These are phyloP conservation scores for Poeciliopsis infans DNA, from an alignment of 2,797 vertebrate species.

Conservation along the genomic window DNA sequence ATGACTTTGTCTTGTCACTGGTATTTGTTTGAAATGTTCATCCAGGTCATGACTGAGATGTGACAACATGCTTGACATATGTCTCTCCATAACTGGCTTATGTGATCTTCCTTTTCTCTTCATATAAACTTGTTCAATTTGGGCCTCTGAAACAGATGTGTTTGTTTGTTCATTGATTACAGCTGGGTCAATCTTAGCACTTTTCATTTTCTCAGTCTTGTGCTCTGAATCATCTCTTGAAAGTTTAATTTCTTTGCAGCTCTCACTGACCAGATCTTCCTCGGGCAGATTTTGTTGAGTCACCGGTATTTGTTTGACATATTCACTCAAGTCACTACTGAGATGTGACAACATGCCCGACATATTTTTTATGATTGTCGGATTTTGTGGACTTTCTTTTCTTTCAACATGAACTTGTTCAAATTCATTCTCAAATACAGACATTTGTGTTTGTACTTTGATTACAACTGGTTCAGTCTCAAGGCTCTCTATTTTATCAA, in stretches of 20 bases:
- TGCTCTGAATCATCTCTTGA: neutral
- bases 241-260: neutral
- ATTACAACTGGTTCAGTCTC: neutral
- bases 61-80: conserved; percentile 57
- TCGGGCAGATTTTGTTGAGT: neutral
- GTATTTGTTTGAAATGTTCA: conserved; percentile 30
- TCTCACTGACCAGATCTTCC: neutral
- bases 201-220: neutral
- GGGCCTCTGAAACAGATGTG: conserved; percentile 27
- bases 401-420: neutral
- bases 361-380: neutral
- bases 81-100: conserved; percentile 18
- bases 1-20: neutral
- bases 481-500: neutral
- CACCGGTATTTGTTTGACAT: neutral
- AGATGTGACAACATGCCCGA: conserved; percentile 2
- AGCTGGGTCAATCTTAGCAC: neutral
- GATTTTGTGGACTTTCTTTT: neutral
- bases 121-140: conserved; percentile 32
- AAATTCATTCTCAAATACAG: neutral
- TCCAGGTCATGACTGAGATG: conserved; percentile 51
- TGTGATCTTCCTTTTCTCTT: neutral
- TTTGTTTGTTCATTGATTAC: neutral
- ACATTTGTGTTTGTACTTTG: neutral
- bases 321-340: neutral